Evolutionary conservation across 2,797 vertebrate genomes (phyloP).

Genomic region (Sebastes taczanowskii): DNA sequence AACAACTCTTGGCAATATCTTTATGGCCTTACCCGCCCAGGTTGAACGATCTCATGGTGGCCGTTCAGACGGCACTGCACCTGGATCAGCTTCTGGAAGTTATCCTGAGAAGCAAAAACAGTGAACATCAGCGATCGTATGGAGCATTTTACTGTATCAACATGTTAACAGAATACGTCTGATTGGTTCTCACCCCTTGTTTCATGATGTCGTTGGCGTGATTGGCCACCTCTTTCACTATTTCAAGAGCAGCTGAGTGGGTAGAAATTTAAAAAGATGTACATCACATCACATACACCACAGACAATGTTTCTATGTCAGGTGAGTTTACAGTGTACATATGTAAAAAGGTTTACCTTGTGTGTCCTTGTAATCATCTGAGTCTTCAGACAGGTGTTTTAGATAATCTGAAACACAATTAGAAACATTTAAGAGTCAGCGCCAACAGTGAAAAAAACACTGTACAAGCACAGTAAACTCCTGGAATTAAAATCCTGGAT

Average conservation of each 20-base stretch:
- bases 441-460: not conserved
- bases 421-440: not conserved
- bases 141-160: not conserved
- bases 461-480: slow-evolving; percentile 44
- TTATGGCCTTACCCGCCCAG: slow-evolving; percentile 86
- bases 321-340: not conserved
- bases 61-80: slow-evolving; percentile 93
- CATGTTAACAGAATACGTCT: not conserved
- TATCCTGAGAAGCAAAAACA: slow-evolving; percentile 84
- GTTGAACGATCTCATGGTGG: slow-evolving; percentile 93
- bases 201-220: slow-evolving; percentile 98
- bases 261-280: not conserved
- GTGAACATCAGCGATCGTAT: not conserved
- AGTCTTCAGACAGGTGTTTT: slow-evolving; percentile 91
- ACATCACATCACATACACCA: not conserved
- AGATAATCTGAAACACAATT: slow-evolving; percentile 89
- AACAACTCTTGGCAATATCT: not conserved
- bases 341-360: slow-evolving; percentile 83
- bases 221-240: slow-evolving; percentile 96
- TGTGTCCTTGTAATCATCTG: slow-evolving; percentile 91
- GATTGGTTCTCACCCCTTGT: slow-evolving; percentile 88
- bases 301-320: not conserved
- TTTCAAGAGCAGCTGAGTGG: slow-evolving; percentile 88
- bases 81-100: slow-evolving; percentile 96
- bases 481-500: slow-evolving; percentile 41